Percentiles rank a stretch among this genome's conserved stretches.
Conservation (phyloP, 2,113 vertebrate species). For the Isichthys henryi region DNA sequence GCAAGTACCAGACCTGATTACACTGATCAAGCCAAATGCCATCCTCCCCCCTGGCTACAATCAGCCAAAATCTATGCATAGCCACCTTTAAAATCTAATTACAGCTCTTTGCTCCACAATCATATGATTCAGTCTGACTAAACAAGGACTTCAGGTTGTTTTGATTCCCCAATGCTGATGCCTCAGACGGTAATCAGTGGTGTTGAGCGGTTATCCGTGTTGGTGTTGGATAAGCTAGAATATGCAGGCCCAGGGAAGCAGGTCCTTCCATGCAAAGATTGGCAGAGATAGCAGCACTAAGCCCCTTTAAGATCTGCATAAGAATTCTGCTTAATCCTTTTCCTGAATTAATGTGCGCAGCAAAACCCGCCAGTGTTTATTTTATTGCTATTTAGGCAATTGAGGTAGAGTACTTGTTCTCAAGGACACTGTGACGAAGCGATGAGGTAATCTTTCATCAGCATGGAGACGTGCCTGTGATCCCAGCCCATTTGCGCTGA, state of each 20-base stretch:
- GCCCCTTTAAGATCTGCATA: slow-evolving; percentile 7
- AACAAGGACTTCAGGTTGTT: background rate
- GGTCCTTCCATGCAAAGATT: background rate
- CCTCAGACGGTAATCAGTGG: background rate
- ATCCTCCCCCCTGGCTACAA: background rate
- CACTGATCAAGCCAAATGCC: background rate
- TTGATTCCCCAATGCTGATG: background rate
- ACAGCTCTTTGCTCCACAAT: background rate
- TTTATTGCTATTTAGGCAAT: slow-evolving; percentile 19
- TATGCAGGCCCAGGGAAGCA: background rate
- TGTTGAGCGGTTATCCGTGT: too few species aligned
- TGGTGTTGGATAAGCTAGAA: background rate
- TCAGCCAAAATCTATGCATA: background rate
- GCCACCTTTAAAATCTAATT: background rate
- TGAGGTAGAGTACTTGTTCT: slow-evolving; percentile 11
- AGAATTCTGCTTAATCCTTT: background rate
- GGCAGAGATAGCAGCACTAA: background rate
- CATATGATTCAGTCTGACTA: background rate
- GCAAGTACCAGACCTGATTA: background rate
- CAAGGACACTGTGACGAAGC: background rate
- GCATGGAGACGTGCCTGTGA: background rate
- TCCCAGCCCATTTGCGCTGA: background rate
- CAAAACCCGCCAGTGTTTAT: slow-evolving; percentile 10
- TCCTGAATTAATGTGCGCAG: background rate
- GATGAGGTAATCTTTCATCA: slow-evolving; percentile 11